Percentiles rank a stretch among this genome's conserved stretches.
Conservation (phyloP, 1,140 invertebrate species). For the Zaprionus nigranus region DNA sequence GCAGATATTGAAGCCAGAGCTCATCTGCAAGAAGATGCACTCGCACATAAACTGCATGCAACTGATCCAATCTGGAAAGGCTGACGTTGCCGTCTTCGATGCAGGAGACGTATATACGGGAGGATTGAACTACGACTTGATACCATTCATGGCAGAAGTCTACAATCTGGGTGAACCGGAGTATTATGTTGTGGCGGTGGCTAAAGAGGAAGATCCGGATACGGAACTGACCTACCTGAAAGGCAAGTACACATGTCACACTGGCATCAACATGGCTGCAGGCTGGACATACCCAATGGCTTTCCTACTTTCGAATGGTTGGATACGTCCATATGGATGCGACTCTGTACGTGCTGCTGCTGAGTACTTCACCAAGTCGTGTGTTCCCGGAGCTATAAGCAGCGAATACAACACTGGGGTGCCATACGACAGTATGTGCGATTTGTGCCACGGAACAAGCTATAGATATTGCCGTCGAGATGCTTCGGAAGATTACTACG, state of each 20-base stretch:
- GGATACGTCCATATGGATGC: constrained; percentile 96
- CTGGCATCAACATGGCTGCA: constrained; percentile 95
- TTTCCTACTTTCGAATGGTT: constrained; percentile 95
- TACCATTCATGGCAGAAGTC: constrained; percentile 95
- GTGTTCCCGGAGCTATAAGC: constrained; percentile 95
- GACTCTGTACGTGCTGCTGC: constrained; percentile 94
- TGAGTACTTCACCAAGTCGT: constrained; percentile 96
- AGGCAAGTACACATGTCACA: constrained; percentile 95
- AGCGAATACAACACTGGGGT: constrained; percentile 92
- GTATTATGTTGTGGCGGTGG: constrained; percentile 97
- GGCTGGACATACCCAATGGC: constrained; percentile 98
- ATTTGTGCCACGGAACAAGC: constrained; percentile 95
- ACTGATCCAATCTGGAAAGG: constrained; percentile 89
- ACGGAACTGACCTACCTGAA: constrained; percentile 95
- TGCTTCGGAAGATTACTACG: constrained; percentile 95
- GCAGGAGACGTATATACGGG: constrained; percentile 97
- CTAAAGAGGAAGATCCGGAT: constrained; percentile 93
- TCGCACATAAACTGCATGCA: constrained; percentile 97
- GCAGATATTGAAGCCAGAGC: constrained; percentile 94
- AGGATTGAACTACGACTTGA: constrained; percentile 90
- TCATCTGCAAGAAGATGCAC: constrained; percentile 93
- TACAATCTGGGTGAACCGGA: constrained; percentile 93
- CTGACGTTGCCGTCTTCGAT: constrained; percentile 96
- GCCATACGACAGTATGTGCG: constrained; percentile 96
- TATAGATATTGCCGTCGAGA: constrained; percentile 92